Evolutionary conservation across 1,140 invertebrate species (phyloP).

Genomic region (Drosophila bocqueti): DNA sequence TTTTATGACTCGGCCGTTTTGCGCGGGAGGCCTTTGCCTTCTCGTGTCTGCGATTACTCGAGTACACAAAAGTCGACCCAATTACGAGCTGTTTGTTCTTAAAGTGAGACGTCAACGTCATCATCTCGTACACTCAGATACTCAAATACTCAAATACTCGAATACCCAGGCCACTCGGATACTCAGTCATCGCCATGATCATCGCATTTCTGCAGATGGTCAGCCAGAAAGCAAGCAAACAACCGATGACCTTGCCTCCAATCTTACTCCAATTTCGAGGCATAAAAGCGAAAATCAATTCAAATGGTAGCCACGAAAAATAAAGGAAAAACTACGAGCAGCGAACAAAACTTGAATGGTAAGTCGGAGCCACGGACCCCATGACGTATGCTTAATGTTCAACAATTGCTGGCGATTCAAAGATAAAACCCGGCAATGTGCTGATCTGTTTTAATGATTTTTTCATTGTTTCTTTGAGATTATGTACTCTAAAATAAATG

Average conservation of each 20-base stretch:
- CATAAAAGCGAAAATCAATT: slow-evolving; percentile 53
- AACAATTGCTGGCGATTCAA: slow-evolving; percentile 3
- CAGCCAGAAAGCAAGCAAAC: slow-evolving; percentile 13
- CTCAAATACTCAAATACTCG: not conserved
- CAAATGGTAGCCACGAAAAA: slow-evolving; percentile 44
- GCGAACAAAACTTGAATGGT: slow-evolving; percentile 19
- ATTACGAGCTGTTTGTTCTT: slow-evolving; percentile 58
- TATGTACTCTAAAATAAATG: not conserved
- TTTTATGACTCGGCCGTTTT: slow-evolving; percentile 53
- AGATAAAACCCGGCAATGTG: slow-evolving; percentile 10
- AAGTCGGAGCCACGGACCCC: slow-evolving; percentile 27
- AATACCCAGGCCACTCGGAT: not conserved
- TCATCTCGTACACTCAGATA: slow-evolving; percentile 11
- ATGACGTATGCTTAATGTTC: slow-evolving; percentile 53
- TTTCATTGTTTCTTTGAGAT: not conserved
- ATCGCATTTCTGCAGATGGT: slow-evolving; percentile 52
- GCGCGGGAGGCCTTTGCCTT: slow-evolving; percentile 26
- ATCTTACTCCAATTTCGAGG: slow-evolving; percentile 45
- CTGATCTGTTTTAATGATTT: not conserved
- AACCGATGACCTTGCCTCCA: slow-evolving; percentile 46
- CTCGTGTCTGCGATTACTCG: slow-evolving; percentile 41
- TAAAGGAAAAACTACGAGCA: slow-evolving; percentile 19
- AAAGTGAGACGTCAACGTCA: slow-evolving; percentile 47
- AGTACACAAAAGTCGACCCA: slow-evolving; percentile 42
- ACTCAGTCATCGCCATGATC: slow-evolving; percentile 35